A percentile compares a stretch with the other conserved stretches of the same genome.
Conservation (phyloP, 2,797 vertebrate species). For the Poeciliopsis paucimaculata region DNA sequence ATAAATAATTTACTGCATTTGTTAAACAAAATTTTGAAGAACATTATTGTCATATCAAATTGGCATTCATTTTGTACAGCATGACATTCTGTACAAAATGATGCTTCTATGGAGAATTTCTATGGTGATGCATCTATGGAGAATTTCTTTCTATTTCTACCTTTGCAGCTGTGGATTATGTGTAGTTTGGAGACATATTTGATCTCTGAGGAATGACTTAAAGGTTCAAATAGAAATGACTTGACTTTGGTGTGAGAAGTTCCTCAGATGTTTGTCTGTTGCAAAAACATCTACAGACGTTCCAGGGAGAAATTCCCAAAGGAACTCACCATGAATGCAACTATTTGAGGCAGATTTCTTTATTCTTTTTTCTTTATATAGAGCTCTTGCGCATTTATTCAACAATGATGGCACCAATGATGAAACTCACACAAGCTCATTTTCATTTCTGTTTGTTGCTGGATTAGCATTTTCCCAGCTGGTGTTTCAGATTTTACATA, state of each 20-base stretch:
- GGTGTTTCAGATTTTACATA: not conserved
- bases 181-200: conserved; percentile 27
- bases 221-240: conserved; percentile 39
- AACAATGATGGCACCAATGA: conserved; percentile 9
- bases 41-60: not conserved
- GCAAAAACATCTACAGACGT: conserved; percentile 18
- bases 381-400: conserved; percentile 22
- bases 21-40: conserved; percentile 6
- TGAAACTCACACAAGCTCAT: not conserved
- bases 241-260: conserved; percentile 54
- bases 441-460: conserved; percentile 22
- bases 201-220: conserved; percentile 33
- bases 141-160: conserved; percentile 12
- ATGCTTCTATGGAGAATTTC: not conserved
- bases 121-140: not conserved
- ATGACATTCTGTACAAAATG: not conserved
- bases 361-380: conserved; percentile 3
- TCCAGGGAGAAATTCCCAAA: conserved; percentile 39
- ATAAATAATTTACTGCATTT: conserved; percentile 4
- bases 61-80: not conserved
- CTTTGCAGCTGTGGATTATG: conserved; percentile 32
- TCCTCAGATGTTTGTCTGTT: conserved; percentile 41
- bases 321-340: conserved; percentile 39
- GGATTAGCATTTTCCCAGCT: not conserved
- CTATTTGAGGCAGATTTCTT: conserved; percentile 30